Conservation (phyloP, 2,888 invertebrate genomes). For the Globia sparganii region DNA sequence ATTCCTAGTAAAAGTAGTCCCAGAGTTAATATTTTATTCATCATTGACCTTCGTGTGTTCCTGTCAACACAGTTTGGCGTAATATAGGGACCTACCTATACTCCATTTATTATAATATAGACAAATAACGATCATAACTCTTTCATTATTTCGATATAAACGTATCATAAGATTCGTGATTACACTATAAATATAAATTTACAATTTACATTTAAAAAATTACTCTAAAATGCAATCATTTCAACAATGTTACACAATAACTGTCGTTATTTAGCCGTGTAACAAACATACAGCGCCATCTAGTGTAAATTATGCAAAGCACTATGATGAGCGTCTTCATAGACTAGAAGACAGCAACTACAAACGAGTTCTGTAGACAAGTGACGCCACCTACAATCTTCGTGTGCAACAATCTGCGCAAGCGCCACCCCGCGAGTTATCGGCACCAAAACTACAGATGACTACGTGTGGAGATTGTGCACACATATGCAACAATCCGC, state of each 20-base stretch:
- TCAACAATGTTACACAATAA: neutral
- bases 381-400: too few relatives aligned
- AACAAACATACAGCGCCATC: too few relatives aligned
- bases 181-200: neutral
- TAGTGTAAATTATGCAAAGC: too few relatives aligned
- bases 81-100: neutral
- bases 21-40: neutral
- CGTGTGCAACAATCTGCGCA: too few relatives aligned
- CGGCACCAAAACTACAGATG: too few relatives aligned
- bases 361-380: too few relatives aligned
- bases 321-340: too few relatives aligned
- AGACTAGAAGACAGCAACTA: too few relatives aligned
- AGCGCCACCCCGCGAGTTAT: too few relatives aligned
- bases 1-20: neutral
- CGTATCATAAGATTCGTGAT: neutral
- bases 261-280: neutral
- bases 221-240: neutral
- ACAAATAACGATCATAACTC: neutral
- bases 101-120: neutral
- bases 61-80: neutral
- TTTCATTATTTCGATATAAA: neutral
- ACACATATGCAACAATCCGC: too few relatives aligned
- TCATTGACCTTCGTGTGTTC: neutral
- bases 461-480: too few relatives aligned
- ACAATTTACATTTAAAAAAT: neutral